phyloP scores from a whole-genome alignment of 2,113 vertebrate species.

The Martes martes region DNA sequence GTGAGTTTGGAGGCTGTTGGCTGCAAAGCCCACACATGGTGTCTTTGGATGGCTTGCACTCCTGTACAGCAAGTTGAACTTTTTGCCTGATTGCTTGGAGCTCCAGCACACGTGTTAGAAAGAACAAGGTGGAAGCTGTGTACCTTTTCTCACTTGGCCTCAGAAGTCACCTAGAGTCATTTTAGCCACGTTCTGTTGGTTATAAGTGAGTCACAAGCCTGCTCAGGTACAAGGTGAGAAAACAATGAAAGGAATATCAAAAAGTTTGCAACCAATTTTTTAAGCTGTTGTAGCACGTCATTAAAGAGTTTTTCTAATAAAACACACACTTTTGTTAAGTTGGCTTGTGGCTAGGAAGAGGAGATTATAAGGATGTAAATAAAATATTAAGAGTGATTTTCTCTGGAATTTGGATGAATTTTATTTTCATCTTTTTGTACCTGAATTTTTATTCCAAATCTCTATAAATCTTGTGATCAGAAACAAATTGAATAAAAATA shows the following conservation, averaged over 20 bases:
- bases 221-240: not conserved
- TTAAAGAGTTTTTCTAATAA: not conserved
- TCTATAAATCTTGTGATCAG: slow-evolving; percentile 31
- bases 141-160: not conserved
- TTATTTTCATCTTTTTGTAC: slow-evolving; percentile 34
- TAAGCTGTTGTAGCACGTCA: not conserved
- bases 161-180: not conserved
- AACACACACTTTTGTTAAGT: not conserved
- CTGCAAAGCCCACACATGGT: not conserved
- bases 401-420: slow-evolving; percentile 19
- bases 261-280: not conserved
- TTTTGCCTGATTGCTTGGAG: not conserved
- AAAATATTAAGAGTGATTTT: not conserved
- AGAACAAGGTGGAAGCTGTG: not conserved
- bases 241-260: not conserved
- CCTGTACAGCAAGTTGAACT: not conserved
- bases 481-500: slow-evolving; percentile 29
- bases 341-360: not conserved
- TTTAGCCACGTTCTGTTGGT: not conserved
- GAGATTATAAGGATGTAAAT: not conserved
- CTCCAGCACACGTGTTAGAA: not conserved
- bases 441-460: not conserved
- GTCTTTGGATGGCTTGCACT: not conserved
- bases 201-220: not conserved
- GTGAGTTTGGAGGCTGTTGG: not conserved